Evolutionary conservation across 1,140 invertebrate species (phyloP).

Genomic region (Eciton burchellii): DNA sequence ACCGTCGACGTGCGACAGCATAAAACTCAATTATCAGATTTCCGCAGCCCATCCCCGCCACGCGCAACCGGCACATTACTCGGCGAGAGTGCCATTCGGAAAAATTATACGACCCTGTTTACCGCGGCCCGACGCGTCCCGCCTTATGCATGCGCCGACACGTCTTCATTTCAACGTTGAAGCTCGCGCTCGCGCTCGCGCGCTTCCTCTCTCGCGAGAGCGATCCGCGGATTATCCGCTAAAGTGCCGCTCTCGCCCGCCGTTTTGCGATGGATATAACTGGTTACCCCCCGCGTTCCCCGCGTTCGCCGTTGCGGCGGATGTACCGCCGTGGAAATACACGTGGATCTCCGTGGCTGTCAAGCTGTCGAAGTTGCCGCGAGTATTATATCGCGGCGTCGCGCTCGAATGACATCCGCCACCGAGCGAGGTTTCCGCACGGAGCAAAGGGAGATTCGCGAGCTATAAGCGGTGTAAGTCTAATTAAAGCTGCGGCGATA

Average conservation of each 20-base stretch:
- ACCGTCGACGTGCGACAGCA: constrained; percentile 77
- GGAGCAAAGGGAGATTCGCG: background rate
- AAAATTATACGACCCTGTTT: constrained; percentile 71
- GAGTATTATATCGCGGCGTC: constrained; percentile 13
- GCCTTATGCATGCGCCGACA: constrained; percentile 62
- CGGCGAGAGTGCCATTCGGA: constrained; percentile 47
- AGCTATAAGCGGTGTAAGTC: background rate
- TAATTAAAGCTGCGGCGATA: constrained; percentile 1
- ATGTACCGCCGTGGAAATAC: constrained; percentile 14
- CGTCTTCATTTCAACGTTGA: constrained; percentile 66
- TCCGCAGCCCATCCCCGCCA: constrained; percentile 37
- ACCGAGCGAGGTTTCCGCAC: background rate
- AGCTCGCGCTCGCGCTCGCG: constrained; percentile 1
- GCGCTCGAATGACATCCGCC: background rate
- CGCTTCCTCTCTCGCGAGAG: background rate
- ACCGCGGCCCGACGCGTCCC: constrained; percentile 1
- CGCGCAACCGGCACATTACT: constrained; percentile 21
- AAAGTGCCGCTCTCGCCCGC: constrained; percentile 36
- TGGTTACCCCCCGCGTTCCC: constrained; percentile 42
- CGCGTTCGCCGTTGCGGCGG: constrained; percentile 5
- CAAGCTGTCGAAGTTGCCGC: constrained; percentile 38
- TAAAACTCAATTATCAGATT: constrained; percentile 80
- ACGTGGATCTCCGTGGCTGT: constrained; percentile 26
- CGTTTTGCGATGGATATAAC: constrained; percentile 34
- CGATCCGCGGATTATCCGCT: constrained; percentile 30